Evolutionary conservation across 2,113 vertebrate species (phyloP), one percentile per base, ranked within the genome.

Genomic region (Phylloscopus trochiloides): DNA sequence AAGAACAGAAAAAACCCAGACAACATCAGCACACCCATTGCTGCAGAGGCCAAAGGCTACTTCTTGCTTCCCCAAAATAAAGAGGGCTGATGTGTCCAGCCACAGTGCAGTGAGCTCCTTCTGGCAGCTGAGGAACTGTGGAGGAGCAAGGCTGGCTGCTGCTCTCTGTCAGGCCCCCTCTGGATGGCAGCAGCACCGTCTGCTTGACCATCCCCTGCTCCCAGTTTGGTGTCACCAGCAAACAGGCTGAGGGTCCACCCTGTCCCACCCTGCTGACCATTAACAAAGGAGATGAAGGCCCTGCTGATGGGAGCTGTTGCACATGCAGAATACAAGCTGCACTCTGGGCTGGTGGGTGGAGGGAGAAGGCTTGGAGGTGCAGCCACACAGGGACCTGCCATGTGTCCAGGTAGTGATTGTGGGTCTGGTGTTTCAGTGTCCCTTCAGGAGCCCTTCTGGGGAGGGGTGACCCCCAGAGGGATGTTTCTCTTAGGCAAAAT

Each of bases 401-500:
- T 3, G 5, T 14, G 17, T 43, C 12, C 40, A n/a, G 11, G 11
- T 5, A 7, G 18, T 31, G 62, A 19, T 0, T 40, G 34, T 17
- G 13, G 43, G 14, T 36, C n/a, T 62, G 7, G 26, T 9, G 32
- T 17, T 26, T 29, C 34, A 38, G 9, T 43, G 51, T 54, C 26
- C 26, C 16, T 32, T 38, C 48, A 10, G 38, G 51, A 42, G 6
- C 43, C 21, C 14, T 48, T 59, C 31, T 48, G 20, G 25, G 32
- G 17, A 36, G 6, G 4, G 54, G 2, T 51, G n/a, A 17, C 13
- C 22, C 13, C 21, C 25, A 32, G 11, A 3, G 16, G 25, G 6
- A 15, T 47, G 15, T 24, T 72, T 16, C 25, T 34, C 12, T 36
- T 12, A 6, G 13, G 13, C 9, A 62, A 73, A 78, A 73, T 32